Evolutionary conservation across 2,888 invertebrate species (phyloP), one percentile per base, ranked within the genome.

Genomic region (Campoplex nolae): DNA sequence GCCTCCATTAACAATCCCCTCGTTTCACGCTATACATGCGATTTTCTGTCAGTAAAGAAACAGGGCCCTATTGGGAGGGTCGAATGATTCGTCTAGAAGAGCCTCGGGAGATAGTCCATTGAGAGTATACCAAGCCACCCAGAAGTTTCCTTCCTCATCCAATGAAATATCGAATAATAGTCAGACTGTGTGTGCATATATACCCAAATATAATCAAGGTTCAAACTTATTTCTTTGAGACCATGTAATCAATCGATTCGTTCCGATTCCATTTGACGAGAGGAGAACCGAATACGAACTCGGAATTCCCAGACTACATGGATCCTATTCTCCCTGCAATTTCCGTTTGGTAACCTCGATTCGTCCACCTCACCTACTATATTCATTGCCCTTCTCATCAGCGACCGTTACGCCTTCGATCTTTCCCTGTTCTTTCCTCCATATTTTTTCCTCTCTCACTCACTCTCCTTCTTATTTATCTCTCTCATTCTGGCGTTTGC

Each of bases 31-130:
- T 83, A 13, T 28, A 28, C n/a, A 18, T 32, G 28, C 58, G 23
- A 23, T 71, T 48, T 74, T 32, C 54, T 74, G 16, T 32, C 35
- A 68, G n/a, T 48, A 56, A 42, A 42, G 51, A 8, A 62, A 18
- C 13, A 35, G 58, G 23, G 16, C 23, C 18, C 28, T 51, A 38
- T 38, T 4, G 23, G 56, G 67, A 67, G 42, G 35, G 18, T 56
- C 18, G 11, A 38, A 73, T 23, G 65, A 68, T 74, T 68, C 58
- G 56, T 11, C 65, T 42, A n/a, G 54, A 74, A 67, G 42, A 65
- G 90, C 91, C 90, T 32, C 23, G 92, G 91, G 91, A 90, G 89
- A 90, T 88, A 86, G 85, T 89, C 86, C 88, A 70, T 35, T 23
- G 13, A 45, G 45, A 13, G 11, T 11, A n/a, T 11, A n/a, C 11